Percentiles rank a stretch among this genome's conserved stretches.
Conservation (phyloP, 2,797 vertebrate species). For the Periophthalmus magnuspinnatus region DNA sequence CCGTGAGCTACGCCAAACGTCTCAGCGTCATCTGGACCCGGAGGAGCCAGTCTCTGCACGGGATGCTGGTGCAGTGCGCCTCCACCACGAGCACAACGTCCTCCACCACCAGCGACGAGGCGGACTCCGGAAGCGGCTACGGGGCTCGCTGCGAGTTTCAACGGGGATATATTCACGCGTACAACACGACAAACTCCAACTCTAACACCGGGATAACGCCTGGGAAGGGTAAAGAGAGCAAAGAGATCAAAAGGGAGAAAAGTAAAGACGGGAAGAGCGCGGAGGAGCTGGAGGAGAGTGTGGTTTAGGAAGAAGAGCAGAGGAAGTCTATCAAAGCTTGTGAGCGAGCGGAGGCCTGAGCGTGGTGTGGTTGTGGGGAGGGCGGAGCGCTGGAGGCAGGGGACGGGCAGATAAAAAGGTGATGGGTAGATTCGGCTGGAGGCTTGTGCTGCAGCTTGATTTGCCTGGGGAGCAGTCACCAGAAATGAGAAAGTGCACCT, state of each 20-base stretch:
- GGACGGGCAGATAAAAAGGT: constrained; percentile 20
- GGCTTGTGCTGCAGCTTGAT: constrained; percentile 42
- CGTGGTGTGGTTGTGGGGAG: constrained; percentile 37
- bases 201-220: constrained; percentile 65
- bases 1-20: constrained; percentile 82
- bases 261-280: constrained; percentile 34
- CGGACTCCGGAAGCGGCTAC: constrained; percentile 25
- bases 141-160: constrained; percentile 53
- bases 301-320: constrained; percentile 49
- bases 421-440: constrained; percentile 27
- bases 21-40: constrained; percentile 89
- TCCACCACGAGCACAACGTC: constrained; percentile 68
- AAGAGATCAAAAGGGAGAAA: constrained; percentile 77
- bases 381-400: constrained; percentile 26
- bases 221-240: constrained; percentile 55
- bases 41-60: constrained; percentile 90
- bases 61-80: constrained; percentile 85
- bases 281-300: constrained; percentile 68
- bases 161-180: constrained; percentile 74
- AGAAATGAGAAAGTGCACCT: constrained; percentile 20
- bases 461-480: constrained; percentile 22
- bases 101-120: constrained; percentile 62
- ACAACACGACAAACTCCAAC: constrained; percentile 79
- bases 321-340: constrained; percentile 20
- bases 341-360: constrained; percentile 29